Evolutionary conservation across 2,888 invertebrate genomes (phyloP), one percentile per base, ranked within the genome.

Genomic region (Conistra vaccinii): DNA sequence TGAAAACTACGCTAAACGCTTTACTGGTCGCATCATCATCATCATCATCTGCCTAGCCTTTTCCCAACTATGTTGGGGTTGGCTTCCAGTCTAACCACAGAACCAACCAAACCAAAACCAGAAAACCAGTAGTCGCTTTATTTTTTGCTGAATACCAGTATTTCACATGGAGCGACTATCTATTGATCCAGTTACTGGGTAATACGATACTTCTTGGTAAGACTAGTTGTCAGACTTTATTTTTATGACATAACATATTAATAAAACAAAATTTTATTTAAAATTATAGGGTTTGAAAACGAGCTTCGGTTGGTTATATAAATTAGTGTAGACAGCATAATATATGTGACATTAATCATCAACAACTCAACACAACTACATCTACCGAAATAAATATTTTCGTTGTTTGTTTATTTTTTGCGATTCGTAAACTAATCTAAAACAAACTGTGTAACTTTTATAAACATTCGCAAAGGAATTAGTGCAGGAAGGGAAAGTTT

Each of bases 1-100:
- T 80, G 29, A n/a, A 53, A 20, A 35, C 35, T 53, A n/a, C n/a
- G n/a, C n/a, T n/a, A n/a, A n/a, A n/a, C 1, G 14, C 26, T 61
- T 73, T 71, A 51, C 53, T 75, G n/a, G 48, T 35, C 20, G 20
- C 48, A 48, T 20, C 20, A 48, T 45, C 5, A 45, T 45, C 5
- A 45, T 45, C 45, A 45, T 20, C 20, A 48, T 7, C 48, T 45
- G 45, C 7, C 2, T 20, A 20, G 48, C 7, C 20, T 20, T 20
- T 48, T 23, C 7, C 48, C 48, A 48, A 48, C 20, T 48, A 48
- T 48, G 48, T 48, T 48, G 48, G 48, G 48, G 20, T 48, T 7
- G 7, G 48, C 0, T 23, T 48, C 48, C 48, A 48, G 48, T 48
- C 48, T 7, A 23, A 48, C 20, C 23, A 2, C 9, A 10, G 10